Conservation (phyloP, 2,888 invertebrate genomes). For the Linnaemya vulpina region DNA sequence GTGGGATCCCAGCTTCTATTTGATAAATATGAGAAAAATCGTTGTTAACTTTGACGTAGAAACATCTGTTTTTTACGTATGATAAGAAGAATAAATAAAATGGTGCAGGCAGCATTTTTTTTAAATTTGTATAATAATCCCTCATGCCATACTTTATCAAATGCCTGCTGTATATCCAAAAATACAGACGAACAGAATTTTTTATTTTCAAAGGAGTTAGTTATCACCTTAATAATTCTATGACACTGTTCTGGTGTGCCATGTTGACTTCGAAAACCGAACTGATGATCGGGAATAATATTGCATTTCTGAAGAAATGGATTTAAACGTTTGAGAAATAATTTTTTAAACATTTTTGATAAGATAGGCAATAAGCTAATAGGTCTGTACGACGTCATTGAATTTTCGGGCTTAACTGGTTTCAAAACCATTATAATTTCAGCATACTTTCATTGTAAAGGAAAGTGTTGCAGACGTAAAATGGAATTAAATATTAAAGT, state of each 20-base stretch:
- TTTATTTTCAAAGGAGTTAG: neutral
- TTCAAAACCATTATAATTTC: no score
- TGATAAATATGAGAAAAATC: slow-evolving; percentile 1
- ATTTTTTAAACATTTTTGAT: slow-evolving; percentile 8
- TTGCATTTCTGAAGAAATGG: neutral
- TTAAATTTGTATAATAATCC: slow-evolving; percentile 17
- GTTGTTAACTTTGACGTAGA: slow-evolving; percentile 1
- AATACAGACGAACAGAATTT: neutral
- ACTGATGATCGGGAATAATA: neutral
- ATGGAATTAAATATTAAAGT: slow-evolving; percentile 14
- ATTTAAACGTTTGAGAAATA: neutral
- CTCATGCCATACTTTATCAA: neutral
- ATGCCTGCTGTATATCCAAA: neutral
- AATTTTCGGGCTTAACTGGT: no score
- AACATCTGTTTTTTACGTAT: slow-evolving; percentile 14
- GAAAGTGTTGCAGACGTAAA: neutral
- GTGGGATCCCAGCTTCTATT: slow-evolving; percentile 18
- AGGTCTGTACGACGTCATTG: neutral
- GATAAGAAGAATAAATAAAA: neutral
- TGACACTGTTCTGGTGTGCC: neutral
- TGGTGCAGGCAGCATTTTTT: slow-evolving; percentile 15
- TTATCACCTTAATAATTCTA: neutral
- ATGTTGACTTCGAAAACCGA: neutral
- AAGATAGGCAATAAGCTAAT: neutral
- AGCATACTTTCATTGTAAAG: no score